Evolutionary conservation across 2,797 vertebrate genomes (phyloP).

Genomic region (Morus bassanus): DNA sequence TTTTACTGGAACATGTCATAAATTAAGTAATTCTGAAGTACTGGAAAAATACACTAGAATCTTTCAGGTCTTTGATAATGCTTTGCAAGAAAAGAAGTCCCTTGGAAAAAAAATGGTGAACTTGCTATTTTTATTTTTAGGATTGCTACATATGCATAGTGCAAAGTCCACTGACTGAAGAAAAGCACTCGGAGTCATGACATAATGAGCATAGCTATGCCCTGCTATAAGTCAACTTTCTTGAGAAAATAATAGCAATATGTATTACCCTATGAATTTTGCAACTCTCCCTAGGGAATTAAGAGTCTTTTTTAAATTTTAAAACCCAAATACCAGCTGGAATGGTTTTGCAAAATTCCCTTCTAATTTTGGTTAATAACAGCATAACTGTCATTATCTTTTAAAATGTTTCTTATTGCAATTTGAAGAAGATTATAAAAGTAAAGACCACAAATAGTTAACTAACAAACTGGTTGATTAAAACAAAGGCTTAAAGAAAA

Average conservation of each 20-base stretch:
- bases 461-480: neutral
- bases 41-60: neutral
- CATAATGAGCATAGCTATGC: neutral
- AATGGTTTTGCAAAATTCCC: neutral
- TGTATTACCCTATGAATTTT: neutral
- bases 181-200: neutral
- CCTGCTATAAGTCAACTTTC: neutral
- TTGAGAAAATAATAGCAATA: neutral
- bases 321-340: neutral
- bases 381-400: neutral
- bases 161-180: neutral
- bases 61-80: neutral
- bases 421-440: neutral
- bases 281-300: neutral
- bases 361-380: neutral
- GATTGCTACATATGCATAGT: neutral
- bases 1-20: neutral
- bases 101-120: neutral
- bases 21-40: neutral
- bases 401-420: neutral
- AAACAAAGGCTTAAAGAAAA: neutral
- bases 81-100: neutral
- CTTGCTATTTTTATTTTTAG: neutral
- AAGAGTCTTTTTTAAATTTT: neutral
- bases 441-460: neutral